Evolutionary conservation across 2,797 vertebrate genomes (phyloP), one percentile per base, ranked within the genome.

Genomic region (Scarus forsteni): DNA sequence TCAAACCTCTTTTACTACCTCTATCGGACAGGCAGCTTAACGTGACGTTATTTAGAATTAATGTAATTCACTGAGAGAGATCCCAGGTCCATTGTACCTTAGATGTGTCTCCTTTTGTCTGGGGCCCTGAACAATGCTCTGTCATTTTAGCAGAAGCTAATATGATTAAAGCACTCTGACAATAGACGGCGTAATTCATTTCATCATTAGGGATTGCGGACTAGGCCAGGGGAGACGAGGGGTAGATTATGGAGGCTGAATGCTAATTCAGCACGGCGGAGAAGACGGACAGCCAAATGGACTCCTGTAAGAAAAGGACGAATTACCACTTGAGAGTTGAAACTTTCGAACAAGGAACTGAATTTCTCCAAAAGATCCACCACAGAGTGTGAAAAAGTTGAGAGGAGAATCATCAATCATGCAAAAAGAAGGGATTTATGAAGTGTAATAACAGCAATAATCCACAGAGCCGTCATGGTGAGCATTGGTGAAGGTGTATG

Each of bases 161-260:
- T 92, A 92, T 92, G 92, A 94, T 94, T 94, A 93, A 94, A 95
- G 90, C 76, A 83, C 88, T 90, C 87, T 80, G 89, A 94, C 91
- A 91, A 94, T 92, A 85, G 87, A 90, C 70, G 72, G 81, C 79
- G 81, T 92, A 92, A 94, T 94, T 93, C 66, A 92, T 90, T 92
- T 93, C 84, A 90, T 92, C 87, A 92, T 92, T 90, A 87, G 84
- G 83, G 80, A 88, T 75, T 73, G 72, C 27, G 66, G 83, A 78
- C 80, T 5, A 66, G 74, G 83, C 70, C 85, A 80, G 38, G 70
- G 58, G 78, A 81, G 79, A 85, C 42, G 68, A 52, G 56, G 72
- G 69, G 71, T 63, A 70, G 82, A 81, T 81, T 79, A 88, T 74
- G n/a, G 48, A 80, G 63, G 75, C 80, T 79, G 87, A 69, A 84